Evolutionary conservation across 2,113 vertebrate genomes (phyloP), one percentile per base, ranked within the genome.

Genomic region (Ophthalmolycus amberensis): DNA sequence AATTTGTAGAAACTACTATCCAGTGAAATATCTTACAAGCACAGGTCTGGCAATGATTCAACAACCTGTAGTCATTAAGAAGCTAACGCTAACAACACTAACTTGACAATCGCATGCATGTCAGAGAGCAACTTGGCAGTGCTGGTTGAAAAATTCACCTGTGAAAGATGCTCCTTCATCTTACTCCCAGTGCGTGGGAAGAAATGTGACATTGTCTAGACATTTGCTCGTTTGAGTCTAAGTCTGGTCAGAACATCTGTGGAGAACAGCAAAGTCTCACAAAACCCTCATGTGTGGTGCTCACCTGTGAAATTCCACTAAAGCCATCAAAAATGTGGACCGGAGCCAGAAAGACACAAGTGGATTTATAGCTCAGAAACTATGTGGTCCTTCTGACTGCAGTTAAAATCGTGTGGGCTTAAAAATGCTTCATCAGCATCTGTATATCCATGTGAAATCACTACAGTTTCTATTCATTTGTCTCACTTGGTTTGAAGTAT

Each of bases 221-320:
- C 80, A 85, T 86, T 76, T 83, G 59, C 71, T 32, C 52, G 80
- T 85, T 58, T 77, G 50, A 68, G 56, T 82, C 42, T 22, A 37
- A 59, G 70, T 85, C 69, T 65, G 85, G 75, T 85, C 80, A 71
- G 66, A 84, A 86, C 63, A 67, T 90, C 74, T 89, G 71, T 25
- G 79, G 69, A 38, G 71, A 79, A 79, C 46, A 71, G 71, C 32
- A 40, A 42, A 25, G 62, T 54, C 78, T 78, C 64, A 90, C 77
- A 85, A 76, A 69, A 44, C 62, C 68, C 70, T 78, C 63, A 74
- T 82, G 82, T 91, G 74, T 90, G 63, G 75, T 59, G 71, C 75
- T 81, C 88, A 88, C 85, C 82, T 92, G 90, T 86, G 85, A 91
- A 91, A 93, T 90, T 88, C 85, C 90, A 86, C 82, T 37, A 34